Conservation (phyloP, 2,888 invertebrate genomes). For the Zeuzera pyrina region DNA sequence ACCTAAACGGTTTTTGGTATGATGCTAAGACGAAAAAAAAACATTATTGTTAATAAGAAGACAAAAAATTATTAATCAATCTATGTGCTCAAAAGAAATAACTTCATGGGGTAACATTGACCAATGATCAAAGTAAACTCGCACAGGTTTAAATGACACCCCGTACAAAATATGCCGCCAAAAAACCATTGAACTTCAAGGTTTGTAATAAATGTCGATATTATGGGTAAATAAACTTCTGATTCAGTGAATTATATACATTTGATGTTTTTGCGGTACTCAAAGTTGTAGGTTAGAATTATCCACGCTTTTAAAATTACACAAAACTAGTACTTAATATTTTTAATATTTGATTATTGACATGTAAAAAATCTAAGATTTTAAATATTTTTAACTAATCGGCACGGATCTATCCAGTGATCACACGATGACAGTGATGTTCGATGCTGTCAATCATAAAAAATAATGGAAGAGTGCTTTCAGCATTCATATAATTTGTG, state of each 20-base stretch:
- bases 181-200: neutral
- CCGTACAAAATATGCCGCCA: neutral
- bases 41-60: neutral
- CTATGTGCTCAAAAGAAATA: neutral
- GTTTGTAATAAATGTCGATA: neutral
- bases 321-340: neutral
- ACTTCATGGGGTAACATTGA: slow-evolving; percentile 1
- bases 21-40: neutral
- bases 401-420: neutral
- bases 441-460: neutral
- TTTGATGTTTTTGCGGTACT: neutral
- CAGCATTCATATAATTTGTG: neutral
- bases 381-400: neutral
- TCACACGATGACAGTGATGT: neutral
- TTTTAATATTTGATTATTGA: neutral
- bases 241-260: neutral
- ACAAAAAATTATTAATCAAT: neutral
- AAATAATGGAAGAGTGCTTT: neutral
- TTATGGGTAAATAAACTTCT: neutral
- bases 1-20: slow-evolving; percentile 1
- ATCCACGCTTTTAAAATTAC: neutral
- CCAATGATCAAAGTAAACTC: neutral
- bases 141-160: neutral
- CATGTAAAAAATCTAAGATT: too few relatives aligned
- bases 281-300: neutral